These are phyloP conservation scores for Pandemis cinnamomeana DNA, from an alignment of 2,888 invertebrate species.

Conservation along the genomic window DNA sequence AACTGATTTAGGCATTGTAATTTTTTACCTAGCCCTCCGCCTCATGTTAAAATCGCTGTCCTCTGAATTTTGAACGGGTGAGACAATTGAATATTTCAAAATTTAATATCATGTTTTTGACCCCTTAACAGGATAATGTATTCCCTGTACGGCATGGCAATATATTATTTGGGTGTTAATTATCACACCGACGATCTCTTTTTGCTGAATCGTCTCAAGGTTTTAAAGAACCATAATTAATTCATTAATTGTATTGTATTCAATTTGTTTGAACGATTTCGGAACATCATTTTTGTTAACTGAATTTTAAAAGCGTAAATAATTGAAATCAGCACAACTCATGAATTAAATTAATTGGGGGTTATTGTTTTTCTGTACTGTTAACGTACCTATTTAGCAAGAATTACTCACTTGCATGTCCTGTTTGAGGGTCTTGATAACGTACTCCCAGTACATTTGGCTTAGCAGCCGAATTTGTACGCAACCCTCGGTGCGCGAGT, in stretches of 20 bases:
- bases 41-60: slow-evolving; percentile 39
- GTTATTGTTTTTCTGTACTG: not conserved
- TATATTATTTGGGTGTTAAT: slow-evolving; percentile 38
- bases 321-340: slow-evolving; percentile 7
- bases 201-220: not conserved
- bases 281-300: slow-evolving; percentile 10
- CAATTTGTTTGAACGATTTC: slow-evolving; percentile 32
- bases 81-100: slow-evolving; percentile 40
- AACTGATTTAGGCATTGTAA: slow-evolving; percentile 71
- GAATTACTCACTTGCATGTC: too few relatives aligned
- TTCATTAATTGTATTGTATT: slow-evolving; percentile 42
- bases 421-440: too few relatives aligned
- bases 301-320: slow-evolving; percentile 22
- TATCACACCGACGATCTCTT: slow-evolving; percentile 36
- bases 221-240: slow-evolving; percentile 33
- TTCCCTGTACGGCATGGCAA: slow-evolving; percentile 23
- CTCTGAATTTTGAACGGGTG: slow-evolving; percentile 35
- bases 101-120: slow-evolving; percentile 36
- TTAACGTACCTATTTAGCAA: too few relatives aligned
- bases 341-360: slow-evolving; percentile 8
- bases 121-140: slow-evolving; percentile 33
- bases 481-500: too few relatives aligned
- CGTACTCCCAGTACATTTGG: too few relatives aligned
- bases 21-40: slow-evolving; percentile 51
- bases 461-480: too few relatives aligned